Conservation (phyloP, 1,140 invertebrate species). For the Ceratoteleas bidentatus region DNA sequence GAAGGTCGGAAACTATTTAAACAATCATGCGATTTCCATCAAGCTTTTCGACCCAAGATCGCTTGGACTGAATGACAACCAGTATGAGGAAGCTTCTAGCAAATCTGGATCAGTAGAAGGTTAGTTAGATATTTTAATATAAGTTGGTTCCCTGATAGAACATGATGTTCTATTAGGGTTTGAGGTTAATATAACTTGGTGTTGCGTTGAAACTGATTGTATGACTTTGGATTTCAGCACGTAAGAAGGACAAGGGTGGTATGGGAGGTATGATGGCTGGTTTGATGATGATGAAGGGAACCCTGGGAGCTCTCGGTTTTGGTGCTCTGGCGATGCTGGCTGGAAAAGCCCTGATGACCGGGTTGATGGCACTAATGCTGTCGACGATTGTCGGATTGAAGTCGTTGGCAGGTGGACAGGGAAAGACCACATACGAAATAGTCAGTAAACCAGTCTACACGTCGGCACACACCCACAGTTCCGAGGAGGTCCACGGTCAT, state of each 20-base stretch:
- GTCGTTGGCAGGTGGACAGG: slow-evolving; percentile 85
- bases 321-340: slow-evolving; percentile 89
- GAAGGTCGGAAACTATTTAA: slow-evolving; percentile 86
- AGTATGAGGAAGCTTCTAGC: slow-evolving; percentile 77
- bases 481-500: slow-evolving; percentile 84
- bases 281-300: slow-evolving; percentile 83
- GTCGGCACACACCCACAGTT: slow-evolving; percentile 87
- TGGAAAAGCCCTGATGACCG: slow-evolving; percentile 92
- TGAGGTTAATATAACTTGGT: not conserved
- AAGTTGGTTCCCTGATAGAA: too few relatives aligned
- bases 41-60: slow-evolving; percentile 86
- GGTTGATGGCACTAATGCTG: slow-evolving; percentile 88
- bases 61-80: slow-evolving; percentile 82
- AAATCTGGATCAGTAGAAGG: slow-evolving; percentile 70
- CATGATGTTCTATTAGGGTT: too few relatives aligned
- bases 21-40: slow-evolving; percentile 87
- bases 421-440: slow-evolving; percentile 91
- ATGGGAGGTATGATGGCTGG: slow-evolving; percentile 76
- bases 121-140: slow-evolving; percentile 7
- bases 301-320: slow-evolving; percentile 87
- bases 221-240: slow-evolving; percentile 77
- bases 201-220: too few relatives aligned
- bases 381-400: slow-evolving; percentile 90
- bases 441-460: slow-evolving; percentile 90
- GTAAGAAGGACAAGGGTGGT: slow-evolving; percentile 79